Evolutionary conservation across 2,888 invertebrate genomes (phyloP).

Genomic region (Sinhomidia bicolor): DNA sequence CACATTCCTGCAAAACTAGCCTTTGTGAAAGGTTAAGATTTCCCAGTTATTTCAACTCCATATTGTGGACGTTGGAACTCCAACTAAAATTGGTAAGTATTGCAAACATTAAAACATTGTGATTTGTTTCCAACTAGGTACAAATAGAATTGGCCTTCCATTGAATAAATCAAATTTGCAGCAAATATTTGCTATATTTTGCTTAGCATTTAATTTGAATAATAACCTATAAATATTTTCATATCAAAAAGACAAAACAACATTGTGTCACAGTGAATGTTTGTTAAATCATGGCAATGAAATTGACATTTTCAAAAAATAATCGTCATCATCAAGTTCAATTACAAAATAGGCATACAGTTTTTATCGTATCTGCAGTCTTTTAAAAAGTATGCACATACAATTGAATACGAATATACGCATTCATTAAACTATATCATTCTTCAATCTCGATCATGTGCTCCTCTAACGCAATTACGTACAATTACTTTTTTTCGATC

Average conservation of each 20-base stretch:
- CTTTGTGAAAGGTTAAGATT: neutral
- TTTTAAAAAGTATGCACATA: too few relatives aligned
- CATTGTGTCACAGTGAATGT: too few relatives aligned
- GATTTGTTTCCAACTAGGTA: neutral
- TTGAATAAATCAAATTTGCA: too few relatives aligned
- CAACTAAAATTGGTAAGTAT: neutral
- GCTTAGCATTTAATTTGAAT: too few relatives aligned
- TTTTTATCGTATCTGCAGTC: too few relatives aligned
- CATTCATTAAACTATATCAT: neutral
- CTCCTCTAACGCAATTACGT: neutral
- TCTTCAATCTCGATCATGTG: neutral
- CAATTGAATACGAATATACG: too few relatives aligned
- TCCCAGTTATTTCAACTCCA: neutral
- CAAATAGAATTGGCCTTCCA: too few relatives aligned
- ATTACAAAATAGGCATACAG: too few relatives aligned
- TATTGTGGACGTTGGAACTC: neutral
- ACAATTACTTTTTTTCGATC: neutral
- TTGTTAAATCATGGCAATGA: neutral
- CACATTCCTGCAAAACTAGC: conserved; percentile 1
- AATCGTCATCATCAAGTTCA: too few relatives aligned
- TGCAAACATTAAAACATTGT: neutral
- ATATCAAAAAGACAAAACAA: too few relatives aligned
- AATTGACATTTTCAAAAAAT: neutral
- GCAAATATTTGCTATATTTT: too few relatives aligned
- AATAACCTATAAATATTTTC: too few relatives aligned